Evolutionary conservation across 2,113 vertebrate species (phyloP).

Genomic region (Chaetops frenatus): DNA sequence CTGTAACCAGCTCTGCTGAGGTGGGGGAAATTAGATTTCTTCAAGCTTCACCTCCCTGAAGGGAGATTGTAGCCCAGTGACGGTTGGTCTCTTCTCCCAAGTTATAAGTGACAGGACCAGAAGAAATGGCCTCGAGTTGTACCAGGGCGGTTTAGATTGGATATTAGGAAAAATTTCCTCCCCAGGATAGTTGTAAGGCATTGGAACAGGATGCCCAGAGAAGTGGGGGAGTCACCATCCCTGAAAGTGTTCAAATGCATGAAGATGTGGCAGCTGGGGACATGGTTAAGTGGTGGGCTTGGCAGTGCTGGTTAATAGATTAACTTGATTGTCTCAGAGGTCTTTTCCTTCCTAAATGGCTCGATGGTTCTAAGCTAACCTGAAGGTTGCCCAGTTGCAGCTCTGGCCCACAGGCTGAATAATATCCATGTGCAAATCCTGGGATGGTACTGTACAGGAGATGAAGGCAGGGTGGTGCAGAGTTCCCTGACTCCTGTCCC

Average conservation of each 20-base stretch:
- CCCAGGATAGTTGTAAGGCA: background rate
- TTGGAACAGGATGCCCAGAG: background rate
- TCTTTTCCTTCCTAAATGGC: background rate
- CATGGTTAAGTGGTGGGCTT: background rate
- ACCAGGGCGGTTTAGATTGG: fast-evolving
- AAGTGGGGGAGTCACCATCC: background rate
- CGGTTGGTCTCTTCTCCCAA: background rate
- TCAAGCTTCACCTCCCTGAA: background rate
- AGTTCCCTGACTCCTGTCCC: background rate
- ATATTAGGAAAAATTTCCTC: background rate
- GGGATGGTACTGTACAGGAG: background rate
- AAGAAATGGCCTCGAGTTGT: background rate
- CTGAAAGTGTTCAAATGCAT: background rate
- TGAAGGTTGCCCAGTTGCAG: background rate
- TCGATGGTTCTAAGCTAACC: background rate
- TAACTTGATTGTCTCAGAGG: background rate
- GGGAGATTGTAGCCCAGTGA: background rate
- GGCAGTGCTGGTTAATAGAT: background rate
- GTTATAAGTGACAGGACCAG: background rate
- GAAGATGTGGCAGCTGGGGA: background rate
- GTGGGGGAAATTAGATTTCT: background rate
- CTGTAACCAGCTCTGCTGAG: background rate
- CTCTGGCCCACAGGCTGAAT: background rate
- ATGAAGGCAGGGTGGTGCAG: background rate
- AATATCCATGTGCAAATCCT: background rate